These are phyloP conservation scores for Chinchilla lanigera DNA, from an alignment of 2,113 vertebrate species.

Conservation along the genomic window DNA sequence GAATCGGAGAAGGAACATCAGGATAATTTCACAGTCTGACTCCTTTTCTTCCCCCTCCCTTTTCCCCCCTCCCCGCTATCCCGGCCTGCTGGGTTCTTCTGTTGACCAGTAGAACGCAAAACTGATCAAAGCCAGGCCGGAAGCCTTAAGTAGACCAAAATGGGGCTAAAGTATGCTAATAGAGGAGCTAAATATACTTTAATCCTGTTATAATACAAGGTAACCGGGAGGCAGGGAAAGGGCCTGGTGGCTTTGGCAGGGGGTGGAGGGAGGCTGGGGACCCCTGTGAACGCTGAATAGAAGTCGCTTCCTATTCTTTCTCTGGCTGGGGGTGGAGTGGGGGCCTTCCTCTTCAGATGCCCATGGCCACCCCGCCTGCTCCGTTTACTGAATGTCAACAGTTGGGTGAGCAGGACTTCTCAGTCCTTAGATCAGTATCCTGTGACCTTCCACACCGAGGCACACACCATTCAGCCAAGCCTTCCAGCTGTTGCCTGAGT, in stretches of 20 bases:
- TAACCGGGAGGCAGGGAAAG: constrained; percentile 88
- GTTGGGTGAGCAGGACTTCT: constrained; percentile 89
- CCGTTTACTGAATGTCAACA: constrained; percentile 91
- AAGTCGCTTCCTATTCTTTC: constrained; percentile 89
- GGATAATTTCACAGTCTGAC: constrained; percentile 91
- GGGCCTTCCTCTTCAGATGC: constrained; percentile 87
- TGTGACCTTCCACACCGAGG: constrained; percentile 92
- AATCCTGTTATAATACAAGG: constrained; percentile 94
- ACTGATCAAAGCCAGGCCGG: constrained; percentile 92
- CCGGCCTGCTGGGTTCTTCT: constrained; percentile 87
- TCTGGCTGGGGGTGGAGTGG: constrained; percentile 77
- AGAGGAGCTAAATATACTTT: constrained; percentile 92
- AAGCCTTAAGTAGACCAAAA: constrained; percentile 92
- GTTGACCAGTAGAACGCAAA: constrained; percentile 91
- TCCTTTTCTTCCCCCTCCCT: constrained; percentile 39
- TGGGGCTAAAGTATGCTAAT: constrained; percentile 93
- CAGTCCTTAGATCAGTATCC: constrained; percentile 91
- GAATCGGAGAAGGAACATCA: constrained; percentile 86
- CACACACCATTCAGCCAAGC: constrained; percentile 90
- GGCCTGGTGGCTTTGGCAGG: constrained; percentile 86
- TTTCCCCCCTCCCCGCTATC: not conserved
- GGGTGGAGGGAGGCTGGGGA: constrained; percentile 82
- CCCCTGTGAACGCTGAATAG: constrained; percentile 90
- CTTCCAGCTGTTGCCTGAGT: constrained; percentile 92
- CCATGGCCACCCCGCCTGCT: constrained; percentile 87